These are phyloP conservation scores for Triplophysa bombifrons DNA, from an alignment of 2,797 vertebrate genomes.

Conservation along the genomic window DNA sequence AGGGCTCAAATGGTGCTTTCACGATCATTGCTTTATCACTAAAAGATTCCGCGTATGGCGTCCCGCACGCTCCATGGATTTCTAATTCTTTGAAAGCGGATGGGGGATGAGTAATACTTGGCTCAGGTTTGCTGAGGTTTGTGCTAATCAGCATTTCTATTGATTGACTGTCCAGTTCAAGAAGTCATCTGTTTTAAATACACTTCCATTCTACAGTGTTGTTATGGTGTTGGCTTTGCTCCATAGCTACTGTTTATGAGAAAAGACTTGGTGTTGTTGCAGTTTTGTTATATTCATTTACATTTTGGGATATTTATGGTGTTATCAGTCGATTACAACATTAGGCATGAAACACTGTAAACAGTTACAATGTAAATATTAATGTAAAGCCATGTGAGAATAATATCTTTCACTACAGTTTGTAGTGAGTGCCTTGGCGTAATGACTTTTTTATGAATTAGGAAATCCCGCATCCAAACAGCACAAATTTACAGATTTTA, in stretches of 20 bases:
- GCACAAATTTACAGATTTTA: no score
- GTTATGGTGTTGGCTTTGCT: constrained; percentile 72
- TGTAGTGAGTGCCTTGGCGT: no score
- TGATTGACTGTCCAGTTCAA: constrained; percentile 79
- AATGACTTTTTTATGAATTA: no score
- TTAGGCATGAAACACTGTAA: no score
- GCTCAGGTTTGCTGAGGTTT: constrained; percentile 79
- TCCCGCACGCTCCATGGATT: constrained; percentile 91
- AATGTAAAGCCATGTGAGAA: no score
- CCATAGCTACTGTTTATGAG: constrained; percentile 46
- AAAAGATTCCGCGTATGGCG: constrained; percentile 85
- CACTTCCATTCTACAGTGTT: constrained; percentile 67
- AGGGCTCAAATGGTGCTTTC: constrained; percentile 1
- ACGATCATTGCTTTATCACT: constrained; percentile 72
- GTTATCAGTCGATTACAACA: no score
- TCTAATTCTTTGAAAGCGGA: constrained; percentile 87
- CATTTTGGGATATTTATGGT: no score
- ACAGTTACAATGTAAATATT: no score
- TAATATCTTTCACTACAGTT: no score
- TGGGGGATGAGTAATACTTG: constrained; percentile 81
- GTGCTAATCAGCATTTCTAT: constrained; percentile 87
- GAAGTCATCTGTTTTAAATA: constrained; percentile 92
- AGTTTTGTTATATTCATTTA: no score
- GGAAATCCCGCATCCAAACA: no score
- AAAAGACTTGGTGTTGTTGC: not conserved